Evolutionary conservation across 2,113 vertebrate genomes (phyloP).

Genomic region (Lasiurus borealis): DNA sequence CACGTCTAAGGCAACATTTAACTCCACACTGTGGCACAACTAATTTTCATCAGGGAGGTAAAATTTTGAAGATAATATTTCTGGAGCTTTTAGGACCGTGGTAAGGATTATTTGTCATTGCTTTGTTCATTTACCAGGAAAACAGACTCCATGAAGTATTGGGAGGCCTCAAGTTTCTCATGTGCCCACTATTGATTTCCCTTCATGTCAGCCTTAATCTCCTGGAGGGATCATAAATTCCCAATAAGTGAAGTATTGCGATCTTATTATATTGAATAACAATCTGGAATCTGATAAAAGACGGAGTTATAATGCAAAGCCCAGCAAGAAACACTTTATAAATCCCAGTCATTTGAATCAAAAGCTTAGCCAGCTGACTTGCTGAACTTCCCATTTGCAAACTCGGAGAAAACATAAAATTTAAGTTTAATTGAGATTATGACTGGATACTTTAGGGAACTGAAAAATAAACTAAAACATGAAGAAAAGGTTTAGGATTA

Average conservation of each 20-base stretch:
- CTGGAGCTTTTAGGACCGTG: neutral
- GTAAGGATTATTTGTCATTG: neutral
- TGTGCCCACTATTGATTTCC: neutral
- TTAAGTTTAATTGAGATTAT: neutral
- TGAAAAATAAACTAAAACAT: slow-evolving; percentile 45
- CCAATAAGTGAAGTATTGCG: neutral
- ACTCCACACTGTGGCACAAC: neutral
- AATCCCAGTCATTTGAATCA: neutral
- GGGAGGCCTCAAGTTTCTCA: neutral
- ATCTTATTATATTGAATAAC: neutral
- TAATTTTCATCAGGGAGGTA: neutral
- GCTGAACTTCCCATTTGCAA: slow-evolving; percentile 1
- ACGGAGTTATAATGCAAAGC: neutral
- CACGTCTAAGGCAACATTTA: neutral
- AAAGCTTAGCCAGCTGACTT: slow-evolving; percentile 25
- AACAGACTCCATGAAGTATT: neutral
- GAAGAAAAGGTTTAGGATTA: slow-evolving; percentile 37
- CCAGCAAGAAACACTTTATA: neutral
- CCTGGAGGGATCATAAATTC: neutral
- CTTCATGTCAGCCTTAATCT: neutral
- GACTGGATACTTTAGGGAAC: neutral
- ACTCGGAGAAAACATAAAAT: neutral
- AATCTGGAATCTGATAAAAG: neutral
- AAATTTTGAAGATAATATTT: neutral
- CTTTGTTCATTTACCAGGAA: neutral